Base-by-base conservation (phyloP, 2,888 invertebrate species). In the Opisthograptis luteolata region DNA sequence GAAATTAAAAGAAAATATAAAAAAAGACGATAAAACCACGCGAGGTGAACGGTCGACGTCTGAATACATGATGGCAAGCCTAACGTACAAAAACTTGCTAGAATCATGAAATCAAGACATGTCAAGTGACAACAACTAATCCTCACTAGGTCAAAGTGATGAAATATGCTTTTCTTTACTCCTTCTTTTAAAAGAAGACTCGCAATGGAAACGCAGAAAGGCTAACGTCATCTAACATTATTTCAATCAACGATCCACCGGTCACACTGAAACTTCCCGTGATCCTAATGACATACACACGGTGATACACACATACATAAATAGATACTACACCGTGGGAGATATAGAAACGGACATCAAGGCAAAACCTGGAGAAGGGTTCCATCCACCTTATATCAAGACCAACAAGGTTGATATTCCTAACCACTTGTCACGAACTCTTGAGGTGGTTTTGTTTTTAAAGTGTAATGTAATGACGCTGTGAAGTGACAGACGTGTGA, bases 401-500 rank as follows among this genome's bases (percentile, higher is more conserved):
- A 0, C 1, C 0, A 0, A 49, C 68, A 79, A 64, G 57, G 72
- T 67, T 60, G 34, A 73, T 51, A 62, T 37, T 51, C 0, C 30
- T 3, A 14, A 12, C 1, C 61, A 61, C 52, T 58, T 56, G 2
- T 30, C 2, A 6, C 57, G 53, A 62, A 62, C 69, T 24, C 14
- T 45, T 15, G 35, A 51, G 76, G 73, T 70, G 65, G 74, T 81
- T 80, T 81, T 82, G 77, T 82, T 83, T 80, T 75, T 47, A 47
- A 55, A 55, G 55, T 55, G 51, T 51, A 58, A 78, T 70, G 76
- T 70, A 68, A 78, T 62, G 76, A 73, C 66, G 66, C 69, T 58
- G 68, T 43, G 44, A 66, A 83, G 73, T 83, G 87, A 87, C 83
- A 77, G 80, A 84, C 87, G 84, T 87, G 87, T 84, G 87, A 87